These are phyloP conservation scores for Lamellibrachia luymesi DNA, from an alignment of 1,140 invertebrate genomes.

Conservation along the genomic window DNA sequence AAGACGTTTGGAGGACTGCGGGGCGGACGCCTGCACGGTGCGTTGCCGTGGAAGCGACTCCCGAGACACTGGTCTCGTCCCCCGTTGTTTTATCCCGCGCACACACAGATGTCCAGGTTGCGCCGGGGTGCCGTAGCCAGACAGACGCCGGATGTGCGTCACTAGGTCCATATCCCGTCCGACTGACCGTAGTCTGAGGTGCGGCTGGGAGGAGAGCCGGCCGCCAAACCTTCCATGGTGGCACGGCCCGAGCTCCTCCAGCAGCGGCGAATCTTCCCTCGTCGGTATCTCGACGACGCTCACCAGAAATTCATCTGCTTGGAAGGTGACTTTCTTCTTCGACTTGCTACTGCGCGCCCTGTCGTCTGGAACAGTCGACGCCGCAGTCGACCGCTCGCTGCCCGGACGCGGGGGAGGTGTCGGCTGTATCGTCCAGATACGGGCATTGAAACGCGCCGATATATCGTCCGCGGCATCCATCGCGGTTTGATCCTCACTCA, in stretches of 20 bases:
- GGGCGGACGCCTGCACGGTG: background rate
- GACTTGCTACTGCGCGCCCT: background rate
- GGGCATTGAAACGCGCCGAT: background rate
- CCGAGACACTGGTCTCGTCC: background rate
- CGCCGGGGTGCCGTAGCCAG: background rate
- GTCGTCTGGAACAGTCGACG: background rate
- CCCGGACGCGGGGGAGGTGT: background rate
- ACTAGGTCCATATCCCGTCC: background rate
- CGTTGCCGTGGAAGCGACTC: background rate
- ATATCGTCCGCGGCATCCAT: background rate
- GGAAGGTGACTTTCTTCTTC: slow-evolving; percentile 9
- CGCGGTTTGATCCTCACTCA: background rate
- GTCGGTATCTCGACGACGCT: slow-evolving; percentile 8
- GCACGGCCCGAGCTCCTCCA: slow-evolving; percentile 12
- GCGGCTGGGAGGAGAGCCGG: background rate
- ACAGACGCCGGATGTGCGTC: background rate
- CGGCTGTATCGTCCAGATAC: background rate
- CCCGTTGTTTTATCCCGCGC: background rate
- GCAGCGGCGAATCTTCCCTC: background rate
- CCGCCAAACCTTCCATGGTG: background rate
- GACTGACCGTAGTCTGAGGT: background rate
- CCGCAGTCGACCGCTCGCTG: background rate
- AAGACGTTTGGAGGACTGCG: background rate
- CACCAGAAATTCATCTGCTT: background rate
- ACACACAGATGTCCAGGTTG: background rate